Conservation (phyloP, 2,797 vertebrate genomes). For the Muscicapa striata region DNA sequence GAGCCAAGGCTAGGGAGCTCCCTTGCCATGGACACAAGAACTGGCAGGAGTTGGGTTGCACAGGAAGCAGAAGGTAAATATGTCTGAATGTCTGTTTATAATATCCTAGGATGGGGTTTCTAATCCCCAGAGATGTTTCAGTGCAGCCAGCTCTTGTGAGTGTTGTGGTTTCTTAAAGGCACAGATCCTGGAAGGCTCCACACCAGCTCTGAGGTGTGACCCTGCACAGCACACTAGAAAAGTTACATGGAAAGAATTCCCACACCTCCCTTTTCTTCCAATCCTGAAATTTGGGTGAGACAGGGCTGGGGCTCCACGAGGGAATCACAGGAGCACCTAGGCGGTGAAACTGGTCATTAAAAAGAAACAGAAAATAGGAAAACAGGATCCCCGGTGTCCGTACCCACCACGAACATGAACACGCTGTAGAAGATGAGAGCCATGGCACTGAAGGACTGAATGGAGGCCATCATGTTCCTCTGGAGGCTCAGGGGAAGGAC, state of each 20-base stretch:
- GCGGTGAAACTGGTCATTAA: background rate
- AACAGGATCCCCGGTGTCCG: accelerated
- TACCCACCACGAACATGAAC: constrained; percentile 97
- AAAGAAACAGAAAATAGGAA: background rate
- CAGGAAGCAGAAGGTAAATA: constrained; percentile 57
- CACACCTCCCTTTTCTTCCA: background rate
- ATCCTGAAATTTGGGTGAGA: background rate
- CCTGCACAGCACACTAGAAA: background rate
- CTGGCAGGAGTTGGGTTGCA: constrained; percentile 60
- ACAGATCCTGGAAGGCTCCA: background rate
- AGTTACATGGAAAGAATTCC: background rate
- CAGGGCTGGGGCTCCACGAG: accelerated
- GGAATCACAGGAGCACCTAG: accelerated
- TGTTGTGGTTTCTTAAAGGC: constrained; percentile 42
- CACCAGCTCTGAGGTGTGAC: background rate
- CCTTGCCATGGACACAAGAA: background rate
- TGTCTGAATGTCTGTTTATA: constrained; percentile 43
- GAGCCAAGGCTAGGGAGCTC: background rate
- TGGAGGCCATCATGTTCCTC: constrained; percentile 98
- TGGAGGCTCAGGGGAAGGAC: constrained; percentile 96
- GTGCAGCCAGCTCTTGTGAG: background rate
- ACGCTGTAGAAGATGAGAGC: constrained; percentile 94
- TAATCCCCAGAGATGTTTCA: constrained; percentile 10
- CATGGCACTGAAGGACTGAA: constrained; percentile 99
- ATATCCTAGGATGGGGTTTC: background rate